Evolutionary conservation across 2,113 vertebrate species (phyloP).

Genomic region (Stercorarius parasiticus): DNA sequence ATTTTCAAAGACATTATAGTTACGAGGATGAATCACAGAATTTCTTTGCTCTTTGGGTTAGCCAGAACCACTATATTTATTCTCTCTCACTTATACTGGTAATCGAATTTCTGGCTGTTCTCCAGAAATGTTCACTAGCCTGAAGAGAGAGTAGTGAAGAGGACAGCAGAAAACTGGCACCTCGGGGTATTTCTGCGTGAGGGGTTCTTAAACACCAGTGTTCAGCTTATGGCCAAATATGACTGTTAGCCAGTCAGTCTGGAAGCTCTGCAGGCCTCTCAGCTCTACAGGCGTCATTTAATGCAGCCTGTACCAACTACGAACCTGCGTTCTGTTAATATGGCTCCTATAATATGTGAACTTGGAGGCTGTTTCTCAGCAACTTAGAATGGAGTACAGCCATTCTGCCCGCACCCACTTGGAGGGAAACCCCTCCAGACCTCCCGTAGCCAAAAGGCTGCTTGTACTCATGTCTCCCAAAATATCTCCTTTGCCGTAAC

Average conservation of each 20-base stretch:
- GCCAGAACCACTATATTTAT: conserved; percentile 1
- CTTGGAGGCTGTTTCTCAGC: not conserved
- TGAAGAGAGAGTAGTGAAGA: not conserved
- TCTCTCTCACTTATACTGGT: not conserved
- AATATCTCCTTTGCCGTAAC: not conserved
- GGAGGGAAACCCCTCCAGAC: not conserved
- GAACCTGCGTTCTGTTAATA: no score
- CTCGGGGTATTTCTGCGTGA: not conserved
- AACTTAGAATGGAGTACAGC: not conserved
- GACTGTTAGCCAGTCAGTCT: not conserved
- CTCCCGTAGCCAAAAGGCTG: not conserved
- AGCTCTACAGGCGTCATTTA: not conserved
- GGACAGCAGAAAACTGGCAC: not conserved
- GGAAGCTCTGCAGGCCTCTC: not conserved
- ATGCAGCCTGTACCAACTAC: not conserved
- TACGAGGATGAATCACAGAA: conserved; percentile 16
- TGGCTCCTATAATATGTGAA: accelerated
- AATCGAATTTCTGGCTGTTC: conserved; percentile 1
- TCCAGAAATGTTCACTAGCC: not conserved
- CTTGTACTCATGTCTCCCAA: not conserved
- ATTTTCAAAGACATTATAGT: conserved; percentile 43
- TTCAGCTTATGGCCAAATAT: not conserved
- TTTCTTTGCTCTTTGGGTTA: not conserved
- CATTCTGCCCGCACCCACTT: not conserved
- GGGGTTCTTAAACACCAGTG: not conserved